Evolutionary conservation across 2,797 vertebrate species (phyloP), one percentile per base, ranked within the genome.

Genomic region (Sebastiscus albofasciatus): DNA sequence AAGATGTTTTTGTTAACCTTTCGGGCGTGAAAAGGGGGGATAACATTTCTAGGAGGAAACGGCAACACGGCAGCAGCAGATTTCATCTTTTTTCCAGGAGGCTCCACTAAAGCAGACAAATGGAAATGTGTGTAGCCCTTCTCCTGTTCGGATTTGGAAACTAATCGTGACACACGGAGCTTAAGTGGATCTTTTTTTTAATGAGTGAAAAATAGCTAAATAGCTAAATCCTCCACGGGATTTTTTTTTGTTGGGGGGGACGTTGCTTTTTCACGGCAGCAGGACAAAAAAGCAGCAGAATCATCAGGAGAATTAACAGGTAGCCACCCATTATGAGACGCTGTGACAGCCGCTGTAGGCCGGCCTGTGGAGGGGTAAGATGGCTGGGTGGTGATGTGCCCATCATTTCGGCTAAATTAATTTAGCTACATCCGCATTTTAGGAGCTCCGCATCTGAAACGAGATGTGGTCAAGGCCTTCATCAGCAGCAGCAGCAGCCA

Each of bases 261-360:
- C 82, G 82, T 49, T 73, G 69, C 36, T 86, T 20, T 27, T 70
- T 75, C 3, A 65, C 72, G 34, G 29, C 49, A 58, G 68, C 18
- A 46, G 14, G 56, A n/a, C 8, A 18, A 86, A 71, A 72, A 75
- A 87, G 62, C 79, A 84, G 77, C 88, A 60, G 75, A 68, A 84
- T 46, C 91, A 79, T 89, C 93, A 89, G 89, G 89, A 89, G 90
- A 89, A 91, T 93, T 94, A 92, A 92, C 93, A 95, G 95, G 94
- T 95, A 95, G 92, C 90, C 93, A 82, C 90, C 89, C 84, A 78
- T 91, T 79, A 86, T 79, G 73, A 77, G 79, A 85, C 59, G 65
- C 89, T 27, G 85, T 87, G 82, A 76, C 82, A 79, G 82, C 84
- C 72, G 84, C 87, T 67, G 79, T 20, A 81, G 88, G 83, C 81